Evolutionary conservation across 2,888 invertebrate genomes (phyloP).

Genomic region (Clunio marinus): DNA sequence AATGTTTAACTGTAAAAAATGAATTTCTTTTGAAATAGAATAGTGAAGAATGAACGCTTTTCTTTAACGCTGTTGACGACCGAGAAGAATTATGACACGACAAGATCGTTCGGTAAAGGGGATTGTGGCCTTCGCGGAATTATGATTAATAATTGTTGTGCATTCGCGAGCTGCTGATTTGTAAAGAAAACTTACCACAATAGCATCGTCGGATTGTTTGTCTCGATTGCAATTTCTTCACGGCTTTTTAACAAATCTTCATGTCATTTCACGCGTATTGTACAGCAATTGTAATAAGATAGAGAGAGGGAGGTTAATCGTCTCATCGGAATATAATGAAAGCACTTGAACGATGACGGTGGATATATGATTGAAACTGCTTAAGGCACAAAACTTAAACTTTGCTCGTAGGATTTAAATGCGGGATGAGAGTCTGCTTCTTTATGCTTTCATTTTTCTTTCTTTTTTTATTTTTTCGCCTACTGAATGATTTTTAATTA

Average conservation of each 20-base stretch:
- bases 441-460: too few species aligned
- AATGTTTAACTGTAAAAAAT: constrained; percentile 33
- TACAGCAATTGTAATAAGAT: neutral
- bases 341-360: too few species aligned
- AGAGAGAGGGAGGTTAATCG: neutral
- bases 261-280: constrained; percentile 2
- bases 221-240: neutral
- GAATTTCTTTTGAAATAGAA: constrained; percentile 20
- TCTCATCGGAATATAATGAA: neutral
- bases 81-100: constrained; percentile 38
- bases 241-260: neutral
- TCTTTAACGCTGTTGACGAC: constrained; percentile 31
- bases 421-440: neutral
- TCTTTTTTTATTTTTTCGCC: neutral
- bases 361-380: neutral
- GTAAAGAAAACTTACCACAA: neutral
- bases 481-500: neutral
- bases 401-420: neutral
- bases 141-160: constrained; percentile 29
- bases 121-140: constrained; percentile 28
- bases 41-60: neutral
- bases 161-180: constrained; percentile 7
- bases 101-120: constrained; percentile 7
- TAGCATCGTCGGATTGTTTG: neutral
- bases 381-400: too few species aligned